Conservation (phyloP, 2,797 vertebrate species). For the Brachyalestes nurse region DNA sequence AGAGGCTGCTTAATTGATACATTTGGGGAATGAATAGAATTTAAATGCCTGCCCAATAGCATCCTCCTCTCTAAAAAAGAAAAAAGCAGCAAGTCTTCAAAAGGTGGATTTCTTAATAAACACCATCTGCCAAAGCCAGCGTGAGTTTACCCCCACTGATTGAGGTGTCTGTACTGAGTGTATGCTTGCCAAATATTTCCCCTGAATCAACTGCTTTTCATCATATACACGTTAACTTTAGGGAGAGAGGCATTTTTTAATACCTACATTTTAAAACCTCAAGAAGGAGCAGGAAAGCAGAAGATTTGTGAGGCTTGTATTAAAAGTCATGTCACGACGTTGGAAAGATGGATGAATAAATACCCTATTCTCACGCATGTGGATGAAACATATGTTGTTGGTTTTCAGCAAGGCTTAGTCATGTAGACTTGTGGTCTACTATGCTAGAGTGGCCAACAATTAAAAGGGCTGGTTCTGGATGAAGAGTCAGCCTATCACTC, state of each 20-base stretch:
- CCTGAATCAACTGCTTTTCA: conserved; percentile 58
- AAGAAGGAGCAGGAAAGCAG: conserved; percentile 4
- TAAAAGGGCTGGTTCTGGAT: conserved; percentile 12
- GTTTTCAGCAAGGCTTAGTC: conserved; percentile 30
- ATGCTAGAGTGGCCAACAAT: conserved; percentile 12
- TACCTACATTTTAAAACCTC: conserved; percentile 41
- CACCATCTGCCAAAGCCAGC: conserved; percentile 82
- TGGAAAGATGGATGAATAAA: conserved; percentile 6
- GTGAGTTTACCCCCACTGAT: conserved; percentile 72
- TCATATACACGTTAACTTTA: conserved; percentile 17
- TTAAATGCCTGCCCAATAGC: conserved; percentile 8
- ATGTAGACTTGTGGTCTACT: conserved; percentile 2
- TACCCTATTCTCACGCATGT: conserved; percentile 1
- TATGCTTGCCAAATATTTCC: conserved; percentile 63
- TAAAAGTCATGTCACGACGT: not conserved
- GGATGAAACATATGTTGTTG: conserved; percentile 18
- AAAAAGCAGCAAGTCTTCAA: conserved; percentile 32
- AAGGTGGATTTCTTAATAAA: conserved; percentile 72
- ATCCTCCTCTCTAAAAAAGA: conserved; percentile 27
- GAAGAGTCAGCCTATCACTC: not conserved
- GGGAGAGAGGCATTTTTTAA: not conserved
- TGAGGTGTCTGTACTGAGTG: conserved; percentile 69
- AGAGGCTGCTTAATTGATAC: conserved; percentile 16
- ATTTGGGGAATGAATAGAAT: conserved; percentile 12
- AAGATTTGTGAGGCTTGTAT: not conserved